Conservation (phyloP, 2,113 vertebrate species). For the Sylvietta virens region DNA sequence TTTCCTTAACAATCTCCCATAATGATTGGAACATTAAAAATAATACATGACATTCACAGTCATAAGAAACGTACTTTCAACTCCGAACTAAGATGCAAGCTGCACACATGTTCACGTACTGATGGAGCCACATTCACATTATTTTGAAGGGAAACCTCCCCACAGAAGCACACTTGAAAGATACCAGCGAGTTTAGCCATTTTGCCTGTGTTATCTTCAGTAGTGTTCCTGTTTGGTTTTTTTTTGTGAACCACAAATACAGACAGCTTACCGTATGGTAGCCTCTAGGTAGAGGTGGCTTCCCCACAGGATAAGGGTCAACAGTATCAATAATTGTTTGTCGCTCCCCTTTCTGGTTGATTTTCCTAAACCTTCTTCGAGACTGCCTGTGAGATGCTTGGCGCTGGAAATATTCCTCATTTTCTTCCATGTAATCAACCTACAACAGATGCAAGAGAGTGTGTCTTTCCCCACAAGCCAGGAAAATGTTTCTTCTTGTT, state of each 20-base stretch:
- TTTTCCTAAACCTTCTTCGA: conserved; percentile 94
- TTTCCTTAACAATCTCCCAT: not conserved
- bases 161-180: not conserved
- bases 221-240: not conserved
- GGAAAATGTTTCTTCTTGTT: not conserved
- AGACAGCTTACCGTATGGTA: conserved; percentile 91
- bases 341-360: conserved; percentile 97
- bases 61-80: not conserved
- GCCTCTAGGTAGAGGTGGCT: conserved; percentile 89
- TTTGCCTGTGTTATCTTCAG: not conserved
- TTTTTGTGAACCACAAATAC: not conserved
- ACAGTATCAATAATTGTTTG: conserved; percentile 99
- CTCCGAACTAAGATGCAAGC: not conserved
- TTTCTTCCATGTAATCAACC: conserved; percentile 99
- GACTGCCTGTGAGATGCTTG: conserved; percentile 97
- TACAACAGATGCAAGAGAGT: conserved; percentile 50
- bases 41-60: not conserved
- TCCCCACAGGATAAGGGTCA: conserved; percentile 91
- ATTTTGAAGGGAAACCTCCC: not conserved
- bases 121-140: not conserved
- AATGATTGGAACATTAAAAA: not conserved
- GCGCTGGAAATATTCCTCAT: conserved; percentile 98
- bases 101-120: not conserved
- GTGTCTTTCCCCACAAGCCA: not conserved
- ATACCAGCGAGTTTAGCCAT: not conserved